These are phyloP conservation scores for Camponotus pennsylvanicus DNA, from an alignment of 1,140 invertebrate genomes.

Conservation along the genomic window DNA sequence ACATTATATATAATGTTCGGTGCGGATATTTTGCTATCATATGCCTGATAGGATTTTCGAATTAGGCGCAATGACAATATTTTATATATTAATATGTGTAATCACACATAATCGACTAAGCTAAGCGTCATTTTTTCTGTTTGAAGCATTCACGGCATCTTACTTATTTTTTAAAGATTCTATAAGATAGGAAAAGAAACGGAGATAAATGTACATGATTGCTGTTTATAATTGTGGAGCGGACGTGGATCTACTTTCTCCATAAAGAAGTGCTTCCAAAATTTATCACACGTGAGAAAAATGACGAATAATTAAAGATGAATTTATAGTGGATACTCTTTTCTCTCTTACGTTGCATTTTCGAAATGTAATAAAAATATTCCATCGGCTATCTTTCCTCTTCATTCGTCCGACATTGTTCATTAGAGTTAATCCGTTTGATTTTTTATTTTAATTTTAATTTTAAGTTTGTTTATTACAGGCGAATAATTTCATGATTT, in stretches of 20 bases:
- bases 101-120: slow-evolving; percentile 60
- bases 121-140: slow-evolving; percentile 47
- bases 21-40: not conserved
- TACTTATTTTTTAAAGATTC: slow-evolving; percentile 23
- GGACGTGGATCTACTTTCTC: slow-evolving; percentile 35
- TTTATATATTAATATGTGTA: slow-evolving; percentile 58
- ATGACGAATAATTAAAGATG: slow-evolving; percentile 48
- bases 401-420: not conserved
- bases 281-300: slow-evolving; percentile 71
- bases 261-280: slow-evolving; percentile 60
- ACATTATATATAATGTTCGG: not conserved
- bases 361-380: not conserved
- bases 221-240: slow-evolving; percentile 13
- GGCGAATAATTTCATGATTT: not conserved
- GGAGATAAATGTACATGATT: slow-evolving; percentile 41
- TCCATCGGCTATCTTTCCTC: not conserved
- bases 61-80: slow-evolving; percentile 20
- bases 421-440: slow-evolving; percentile 9
- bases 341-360: not conserved
- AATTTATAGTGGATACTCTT: slow-evolving; percentile 29
- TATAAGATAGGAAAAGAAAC: slow-evolving; percentile 51
- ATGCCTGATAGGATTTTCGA: not conserved
- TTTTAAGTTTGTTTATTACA: not conserved
- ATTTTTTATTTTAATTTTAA: too few species aligned
- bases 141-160: slow-evolving; percentile 22